Evolutionary conservation across 2,797 vertebrate species (phyloP).

Genomic region (Lemur catta): DNA sequence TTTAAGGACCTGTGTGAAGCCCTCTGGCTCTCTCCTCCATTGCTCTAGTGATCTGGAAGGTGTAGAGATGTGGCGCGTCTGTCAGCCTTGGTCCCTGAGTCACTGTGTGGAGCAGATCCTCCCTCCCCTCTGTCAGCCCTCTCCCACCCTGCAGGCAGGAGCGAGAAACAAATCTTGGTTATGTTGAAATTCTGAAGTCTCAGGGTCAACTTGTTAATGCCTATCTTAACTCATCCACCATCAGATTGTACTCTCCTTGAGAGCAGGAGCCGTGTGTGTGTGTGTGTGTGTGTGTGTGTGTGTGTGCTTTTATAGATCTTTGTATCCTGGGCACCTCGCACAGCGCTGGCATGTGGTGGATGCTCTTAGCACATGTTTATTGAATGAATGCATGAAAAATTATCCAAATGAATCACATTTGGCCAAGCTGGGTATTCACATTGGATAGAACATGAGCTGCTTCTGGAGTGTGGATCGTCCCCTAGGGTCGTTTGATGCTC

Average conservation of each 20-base stretch:
- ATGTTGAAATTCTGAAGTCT: neutral
- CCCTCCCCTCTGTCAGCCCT: neutral
- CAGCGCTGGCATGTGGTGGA: neutral
- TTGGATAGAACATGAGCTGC: neutral
- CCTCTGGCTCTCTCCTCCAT: neutral
- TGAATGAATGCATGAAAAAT: neutral
- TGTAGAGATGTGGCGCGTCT: accelerated
- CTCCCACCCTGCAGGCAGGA: neutral
- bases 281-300: too few species aligned
- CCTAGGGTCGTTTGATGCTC: neutral
- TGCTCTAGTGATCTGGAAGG: neutral
- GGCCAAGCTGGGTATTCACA: neutral
- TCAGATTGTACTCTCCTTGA: neutral
- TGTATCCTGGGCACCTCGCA: neutral
- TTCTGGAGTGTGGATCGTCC: accelerated
- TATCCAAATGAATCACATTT: neutral
- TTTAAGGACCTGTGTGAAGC: neutral
- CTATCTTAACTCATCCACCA: neutral
- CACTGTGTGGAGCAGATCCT: neutral
- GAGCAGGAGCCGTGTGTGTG: neutral
- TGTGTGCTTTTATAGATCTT: neutral
- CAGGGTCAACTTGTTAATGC: neutral
- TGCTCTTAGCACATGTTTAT: neutral
- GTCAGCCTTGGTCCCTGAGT: neutral
- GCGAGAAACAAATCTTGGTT: neutral